Conservation (phyloP, 2,113 vertebrate species). For the Oxygymnocypris stewartii region DNA sequence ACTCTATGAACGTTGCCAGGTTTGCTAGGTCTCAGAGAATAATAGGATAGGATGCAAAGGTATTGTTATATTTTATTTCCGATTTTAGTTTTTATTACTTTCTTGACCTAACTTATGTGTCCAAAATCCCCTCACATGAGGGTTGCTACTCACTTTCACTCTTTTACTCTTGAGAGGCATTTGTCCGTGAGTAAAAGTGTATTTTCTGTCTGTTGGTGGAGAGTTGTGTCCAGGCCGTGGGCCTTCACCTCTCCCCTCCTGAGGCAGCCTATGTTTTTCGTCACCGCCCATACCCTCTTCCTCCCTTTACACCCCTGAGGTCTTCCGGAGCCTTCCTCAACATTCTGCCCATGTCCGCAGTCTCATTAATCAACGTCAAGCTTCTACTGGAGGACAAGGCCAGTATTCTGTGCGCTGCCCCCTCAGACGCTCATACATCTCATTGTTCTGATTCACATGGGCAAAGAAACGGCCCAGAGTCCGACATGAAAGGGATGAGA, state of each 20-base stretch:
- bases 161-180: not conserved
- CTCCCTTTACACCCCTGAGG: slow-evolving; percentile 78
- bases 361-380: slow-evolving; percentile 94
- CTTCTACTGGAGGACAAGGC: slow-evolving; percentile 80
- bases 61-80: not conserved
- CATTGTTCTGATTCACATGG: slow-evolving; percentile 95
- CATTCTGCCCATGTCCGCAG: slow-evolving; percentile 87
- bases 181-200: not conserved
- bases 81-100: not conserved
- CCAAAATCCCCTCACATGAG: not conserved
- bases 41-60: not conserved
- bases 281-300: slow-evolving; percentile 69
- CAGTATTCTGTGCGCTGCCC: slow-evolving; percentile 86
- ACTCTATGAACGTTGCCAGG: not conserved
- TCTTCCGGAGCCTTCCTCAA: slow-evolving; percentile 78
- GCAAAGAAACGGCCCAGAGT: slow-evolving; percentile 75
- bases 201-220: slow-evolving; percentile 19
- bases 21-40: not conserved
- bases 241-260: slow-evolving; percentile 38
- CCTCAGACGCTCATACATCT: slow-evolving; percentile 83
- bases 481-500: slow-evolving; percentile 91
- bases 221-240: slow-evolving; percentile 40
- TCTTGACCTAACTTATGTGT: not conserved
- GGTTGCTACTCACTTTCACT: not conserved
- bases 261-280: slow-evolving; percentile 50